Evolutionary conservation across 2,888 invertebrate genomes (phyloP), one percentile per base, ranked within the genome.

Genomic region (Drosophila anceps): DNA sequence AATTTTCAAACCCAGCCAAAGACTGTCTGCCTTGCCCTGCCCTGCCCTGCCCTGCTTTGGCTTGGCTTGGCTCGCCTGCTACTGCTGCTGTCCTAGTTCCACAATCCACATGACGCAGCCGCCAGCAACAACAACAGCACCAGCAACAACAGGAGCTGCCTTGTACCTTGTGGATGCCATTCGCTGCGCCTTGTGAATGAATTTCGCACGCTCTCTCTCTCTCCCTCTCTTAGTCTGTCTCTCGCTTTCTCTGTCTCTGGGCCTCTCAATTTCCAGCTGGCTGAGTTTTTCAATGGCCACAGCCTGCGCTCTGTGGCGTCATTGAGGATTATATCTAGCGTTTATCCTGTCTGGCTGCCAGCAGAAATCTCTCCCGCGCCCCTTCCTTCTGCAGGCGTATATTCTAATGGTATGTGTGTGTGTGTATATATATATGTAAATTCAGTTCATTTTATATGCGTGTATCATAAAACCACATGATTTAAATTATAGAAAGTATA

Each of bases 131-230:
- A 60, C 50, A 63, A 35, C 60, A 63, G 37, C 72, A 76, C 44
- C n/a, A n/a, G 12, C 53, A 59, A 18, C 61, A 51, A 10, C 12
- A 37, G 20, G 54, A 51, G 71, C 73, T 60, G 54, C 72, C 72
- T 68, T 73, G 75, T 87, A 84, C 73, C 70, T 68, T 76, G 80
- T 85, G 87, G 84, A 89, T 69, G 67, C 64, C 80, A 84, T 87
- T 77, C 27, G 48, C 24, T 48, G 80, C 37, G 74, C 84, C 89
- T 83, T 86, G 89, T 86, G 90, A 86, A 86, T 86, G 86, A 90
- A 86, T 69, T 74, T 87, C 53, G 41, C 72, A 35, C 58, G 48
- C 59, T 50, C 51, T 18, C 24, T 24, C 24, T 20, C 0, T 15
- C 15, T 35, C 27, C 27, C 18, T n/a, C n/a, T n/a, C n/a, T n/a